Base-by-base conservation (phyloP, 2,888 invertebrate genomes). In the Amblyjoppa proteus region DNA sequence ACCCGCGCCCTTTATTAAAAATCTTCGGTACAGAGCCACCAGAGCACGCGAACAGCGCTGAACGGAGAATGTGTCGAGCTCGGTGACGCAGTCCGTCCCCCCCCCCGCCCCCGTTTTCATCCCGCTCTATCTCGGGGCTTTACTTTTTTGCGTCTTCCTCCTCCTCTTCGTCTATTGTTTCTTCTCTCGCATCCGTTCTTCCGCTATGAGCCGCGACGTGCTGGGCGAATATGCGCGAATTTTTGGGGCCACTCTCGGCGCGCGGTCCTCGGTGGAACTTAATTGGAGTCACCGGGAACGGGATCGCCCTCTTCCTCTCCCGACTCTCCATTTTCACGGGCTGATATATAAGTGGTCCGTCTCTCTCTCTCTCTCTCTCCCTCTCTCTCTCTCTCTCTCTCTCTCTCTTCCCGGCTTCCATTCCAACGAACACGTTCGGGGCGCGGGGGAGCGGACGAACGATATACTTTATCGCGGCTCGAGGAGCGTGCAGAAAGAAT, bases 221-320 rank as follows among this genome's bases (percentile, higher is more conserved):
- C 58, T 13, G 1, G 28, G 25, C 11, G 58, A 28, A 58, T 58
- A 70, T 11, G 31, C 51, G 49, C 70, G 31, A 51, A 51, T 53
- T 51, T 38, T 51, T 70, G 34, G 31, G 31, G 70, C 31, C 51
- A 31, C 70, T 31, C 51, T n/a, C 45, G 20, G 20, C 45, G 45
- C 4, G 31, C 25, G 13, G 58, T 58, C 58, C 58, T 3, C 11
- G 58, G 13, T 58, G 58, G 28, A 51, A 51, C 51, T 49, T 70
- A 70, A 70, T 70, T 70, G 70, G 31, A 70, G 49, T 58, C 58
- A 58, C 70, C 31, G 70, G 31, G 9, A 31, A 31, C 70, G 20
- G 20, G 20, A 20, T 20, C 20, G 20, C 20, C 20, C 20, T 20
- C 20, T 20, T 20, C 20, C 20, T 20, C 20, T 20, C 20, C 20